Conservation (phyloP, 2,888 invertebrate species). For the Ephialtes manifestator region DNA sequence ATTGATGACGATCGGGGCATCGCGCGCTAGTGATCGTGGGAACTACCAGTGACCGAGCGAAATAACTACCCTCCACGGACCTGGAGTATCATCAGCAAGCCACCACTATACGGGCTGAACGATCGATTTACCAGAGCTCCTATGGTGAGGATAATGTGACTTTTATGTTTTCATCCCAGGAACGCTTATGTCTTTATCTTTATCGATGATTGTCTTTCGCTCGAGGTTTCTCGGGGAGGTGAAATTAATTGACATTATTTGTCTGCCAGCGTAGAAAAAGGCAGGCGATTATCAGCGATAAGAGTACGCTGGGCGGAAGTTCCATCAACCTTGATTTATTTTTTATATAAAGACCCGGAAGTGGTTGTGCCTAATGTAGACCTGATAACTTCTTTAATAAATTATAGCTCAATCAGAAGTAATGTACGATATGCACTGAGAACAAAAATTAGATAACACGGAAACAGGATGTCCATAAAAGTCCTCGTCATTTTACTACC, state of each 20-base stretch:
- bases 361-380: not conserved
- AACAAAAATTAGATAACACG: too few relatives aligned
- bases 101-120: slow-evolving; percentile 54
- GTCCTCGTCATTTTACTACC: too few relatives aligned
- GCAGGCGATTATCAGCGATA: too few relatives aligned
- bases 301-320: not conserved
- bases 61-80: slow-evolving; percentile 59
- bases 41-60: slow-evolving; percentile 69
- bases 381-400: not conserved
- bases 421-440: slow-evolving; percentile 12
- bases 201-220: slow-evolving; percentile 26
- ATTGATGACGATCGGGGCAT: slow-evolving; percentile 66
- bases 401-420: not conserved
- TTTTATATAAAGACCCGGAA: not conserved
- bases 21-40: slow-evolving; percentile 65
- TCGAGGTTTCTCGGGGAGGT: not conserved
- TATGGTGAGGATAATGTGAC: slow-evolving; percentile 65
- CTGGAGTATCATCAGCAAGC: slow-evolving; percentile 49
- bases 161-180: slow-evolving; percentile 70
- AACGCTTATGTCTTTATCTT: slow-evolving; percentile 35
- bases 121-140: slow-evolving; percentile 64
- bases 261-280: not conserved
- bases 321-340: not conserved
- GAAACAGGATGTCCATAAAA: too few relatives aligned
- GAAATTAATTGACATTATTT: not conserved